Conservation (phyloP, 2,113 vertebrate genomes). For the Vulpes ferrilata region DNA sequence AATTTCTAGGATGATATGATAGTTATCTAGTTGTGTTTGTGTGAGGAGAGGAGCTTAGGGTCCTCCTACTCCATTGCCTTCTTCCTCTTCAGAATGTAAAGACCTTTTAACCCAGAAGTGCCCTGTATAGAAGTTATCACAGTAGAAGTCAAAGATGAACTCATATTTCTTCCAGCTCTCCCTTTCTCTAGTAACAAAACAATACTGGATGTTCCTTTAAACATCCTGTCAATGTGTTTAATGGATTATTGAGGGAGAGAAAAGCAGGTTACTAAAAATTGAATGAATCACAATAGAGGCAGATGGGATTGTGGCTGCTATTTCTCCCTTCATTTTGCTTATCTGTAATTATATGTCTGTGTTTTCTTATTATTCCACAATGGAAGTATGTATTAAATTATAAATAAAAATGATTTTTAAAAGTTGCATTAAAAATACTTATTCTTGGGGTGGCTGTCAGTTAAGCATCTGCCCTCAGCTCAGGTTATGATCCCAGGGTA, state of each 20-base stretch:
- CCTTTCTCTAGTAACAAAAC: not conserved
- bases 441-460: not conserved
- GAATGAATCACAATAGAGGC: not conserved
- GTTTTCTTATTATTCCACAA: slow-evolving; percentile 16
- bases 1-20: not conserved
- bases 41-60: not conserved
- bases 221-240: not conserved
- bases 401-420: slow-evolving; percentile 20
- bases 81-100: not conserved
- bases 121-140: not conserved
- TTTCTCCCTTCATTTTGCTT: not conserved
- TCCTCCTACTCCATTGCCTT: not conserved
- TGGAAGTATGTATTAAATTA: not conserved
- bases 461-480: no score
- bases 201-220: slow-evolving; percentile 11
- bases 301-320: not conserved
- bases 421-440: not conserved
- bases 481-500: no score
- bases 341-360: slow-evolving; percentile 31
- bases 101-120: not conserved
- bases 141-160: not conserved
- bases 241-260: not conserved
- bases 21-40: not conserved
- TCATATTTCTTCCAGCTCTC: not conserved
- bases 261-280: not conserved